Percentiles rank a stretch among this genome's conserved stretches.
Evolutionary conservation across 2,888 invertebrate genomes (phyloP).

Genomic region (Smittia sp.): DNA sequence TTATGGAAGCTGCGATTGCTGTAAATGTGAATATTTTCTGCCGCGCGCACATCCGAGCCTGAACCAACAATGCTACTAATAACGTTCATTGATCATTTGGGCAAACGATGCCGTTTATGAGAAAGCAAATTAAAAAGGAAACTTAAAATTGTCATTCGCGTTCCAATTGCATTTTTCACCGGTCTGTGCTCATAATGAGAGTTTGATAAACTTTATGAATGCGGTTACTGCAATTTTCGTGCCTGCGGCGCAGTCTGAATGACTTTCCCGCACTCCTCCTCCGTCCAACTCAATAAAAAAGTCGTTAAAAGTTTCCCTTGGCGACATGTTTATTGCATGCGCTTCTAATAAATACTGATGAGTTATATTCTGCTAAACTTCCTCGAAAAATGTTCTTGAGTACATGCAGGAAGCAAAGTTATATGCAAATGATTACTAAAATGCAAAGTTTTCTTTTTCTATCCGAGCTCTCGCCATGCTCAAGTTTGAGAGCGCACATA

Average conservation of each 20-base stretch:
- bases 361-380: background rate
- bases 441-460: constrained; percentile 1
- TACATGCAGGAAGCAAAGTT: background rate
- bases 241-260: background rate
- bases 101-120: background rate
- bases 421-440: constrained; percentile 17
- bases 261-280: background rate
- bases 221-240: background rate
- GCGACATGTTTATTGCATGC: background rate
- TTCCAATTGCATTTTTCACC: background rate
- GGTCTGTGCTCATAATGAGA: background rate
- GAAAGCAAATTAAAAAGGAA: background rate
- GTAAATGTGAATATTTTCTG: background rate
- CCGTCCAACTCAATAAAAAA: background rate
- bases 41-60: background rate
- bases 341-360: background rate
- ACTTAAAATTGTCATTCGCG: background rate
- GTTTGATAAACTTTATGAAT: constrained; percentile 13
- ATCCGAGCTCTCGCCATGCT: too few species aligned
- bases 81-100: constrained; percentile 1
- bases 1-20: constrained; percentile 9
- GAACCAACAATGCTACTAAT: background rate
- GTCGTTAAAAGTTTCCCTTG: constrained; percentile 5
- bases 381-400: background rate
- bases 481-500: background rate